Base-by-base conservation (phyloP, 2,888 invertebrate genomes). In the Meloe dianella region DNA sequence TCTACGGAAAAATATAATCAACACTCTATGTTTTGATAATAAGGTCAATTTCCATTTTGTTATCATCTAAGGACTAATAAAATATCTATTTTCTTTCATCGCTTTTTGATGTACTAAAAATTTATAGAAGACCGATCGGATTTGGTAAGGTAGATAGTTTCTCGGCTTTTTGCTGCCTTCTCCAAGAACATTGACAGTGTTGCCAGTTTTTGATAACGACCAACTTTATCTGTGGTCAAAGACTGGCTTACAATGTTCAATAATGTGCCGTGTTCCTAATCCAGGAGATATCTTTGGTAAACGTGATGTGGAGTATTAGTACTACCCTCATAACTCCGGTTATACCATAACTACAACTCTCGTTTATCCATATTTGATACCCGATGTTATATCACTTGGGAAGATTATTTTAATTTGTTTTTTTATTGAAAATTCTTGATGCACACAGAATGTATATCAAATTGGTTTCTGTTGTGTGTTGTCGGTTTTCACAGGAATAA, bases 221-320 rank as follows among this genome's bases (percentile, higher is more conserved):
- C 64, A 51, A 59, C 32, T 68, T 74, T 77, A 77, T 75, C 77
- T 75, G 68, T 72, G 73, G 71, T 64, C 74, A 71, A 74, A 74
- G 74, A 76, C 76, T 75, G 71, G 75, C 75, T 75, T 75, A 74
- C 73, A 69, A 70, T 68, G 74, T 74, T 74, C 77, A 76, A 76
- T 77, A 76, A 76, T 76, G 74, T 73, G 73, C 74, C 77, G 75
- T 76, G 70, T 64, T 64, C 74, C 74, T 77, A 76, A 76, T 77
- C 77, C 77, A 63, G 71, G 73, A 74, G 74, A 71, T 74, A 71
- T 71, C 69, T 61, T 9, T 66, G 62, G 56, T 66, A 63, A 71
- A 73, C 72, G 70, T 72, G 71, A 74, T 68, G 69, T 65, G 65
- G 58, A 56, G 68, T 73, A 71, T 74, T 73, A 73, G 69, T 66